Evolutionary conservation across 1,140 invertebrate genomes (phyloP), one percentile per base, ranked within the genome.

Genomic region (Sesamia nonagrioides): DNA sequence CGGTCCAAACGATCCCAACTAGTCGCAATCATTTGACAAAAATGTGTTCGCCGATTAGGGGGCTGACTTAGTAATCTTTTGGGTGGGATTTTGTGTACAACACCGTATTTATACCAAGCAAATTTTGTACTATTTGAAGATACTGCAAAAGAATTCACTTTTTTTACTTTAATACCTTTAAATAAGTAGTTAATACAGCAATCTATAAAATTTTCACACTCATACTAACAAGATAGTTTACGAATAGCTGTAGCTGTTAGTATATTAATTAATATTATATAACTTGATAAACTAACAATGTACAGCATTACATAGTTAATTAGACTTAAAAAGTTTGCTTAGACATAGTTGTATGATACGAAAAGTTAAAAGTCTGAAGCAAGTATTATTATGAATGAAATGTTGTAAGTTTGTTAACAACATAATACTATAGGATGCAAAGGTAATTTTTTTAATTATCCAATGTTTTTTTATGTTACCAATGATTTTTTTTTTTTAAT

Each of bases 31-130:
- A n/a, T n/a, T n/a, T n/a, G n/a, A n/a, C n/a, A n/a, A n/a, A n/a
- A n/a, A n/a, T n/a, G n/a, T n/a, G n/a, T n/a, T n/a, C n/a, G n/a
- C n/a, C n/a, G n/a, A n/a, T n/a, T n/a, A n/a, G n/a, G n/a, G n/a
- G n/a, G n/a, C n/a, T n/a, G n/a, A 40, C 13, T 18, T 69, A 17
- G 15, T 33, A 9, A 58, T 48, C 58, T 74, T 77, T 40, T 81
- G 50, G 21, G 56, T 78, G 76, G 56, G 71, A 71, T 60, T 81
- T 75, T 81, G 76, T 78, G 68, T 48, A 72, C 37, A 76, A 72
- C 37, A 76, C 54, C 35, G 69, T 63, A 69, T 15, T 68, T 45
- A 77, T 61, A 33, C 72, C 40, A 68, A 35, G 42, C 18, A 54
- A 54, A 54, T 54, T 66, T 76, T 77, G 58, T 76, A 76, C 50